Evolutionary conservation across 2,113 vertebrate species (phyloP).

Genomic region (Donacobius atricapilla): DNA sequence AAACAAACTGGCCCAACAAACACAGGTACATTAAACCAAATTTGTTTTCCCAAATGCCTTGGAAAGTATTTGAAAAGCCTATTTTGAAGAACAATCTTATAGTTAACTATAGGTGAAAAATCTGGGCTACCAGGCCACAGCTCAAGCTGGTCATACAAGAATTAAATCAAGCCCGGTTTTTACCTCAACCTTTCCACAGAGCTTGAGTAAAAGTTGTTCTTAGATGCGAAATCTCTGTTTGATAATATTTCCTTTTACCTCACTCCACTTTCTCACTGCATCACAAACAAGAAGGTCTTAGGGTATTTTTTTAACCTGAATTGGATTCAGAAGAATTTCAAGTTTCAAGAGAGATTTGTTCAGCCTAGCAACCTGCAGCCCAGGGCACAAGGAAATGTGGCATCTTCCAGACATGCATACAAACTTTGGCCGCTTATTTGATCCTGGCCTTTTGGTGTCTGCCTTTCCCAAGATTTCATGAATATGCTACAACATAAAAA

Average conservation of each 20-base stretch:
- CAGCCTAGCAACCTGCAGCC: neutral
- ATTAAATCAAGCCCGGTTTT: neutral
- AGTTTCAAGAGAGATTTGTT: neutral
- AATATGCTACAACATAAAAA: neutral
- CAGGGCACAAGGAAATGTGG: neutral
- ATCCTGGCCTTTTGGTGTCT: neutral
- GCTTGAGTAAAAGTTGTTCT: neutral
- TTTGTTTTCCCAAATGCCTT: neutral
- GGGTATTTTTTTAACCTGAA: neutral
- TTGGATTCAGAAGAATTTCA: neutral
- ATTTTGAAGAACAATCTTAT: neutral
- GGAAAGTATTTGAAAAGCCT: neutral
- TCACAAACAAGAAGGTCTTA: neutral
- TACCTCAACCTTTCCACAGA: neutral
- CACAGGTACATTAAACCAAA: neutral
- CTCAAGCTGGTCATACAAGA: neutral
- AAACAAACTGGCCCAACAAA: neutral
- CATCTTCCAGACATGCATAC: neutral
- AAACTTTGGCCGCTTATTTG: neutral
- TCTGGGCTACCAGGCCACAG: neutral
- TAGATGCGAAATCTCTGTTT: neutral
- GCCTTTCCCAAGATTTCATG: neutral
- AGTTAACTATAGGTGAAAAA: neutral
- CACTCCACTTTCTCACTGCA: neutral
- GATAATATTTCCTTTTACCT: neutral